Evolutionary conservation across 2,113 vertebrate species (phyloP), one percentile per base, ranked within the genome.

Genomic region (Phaethon lepturus): DNA sequence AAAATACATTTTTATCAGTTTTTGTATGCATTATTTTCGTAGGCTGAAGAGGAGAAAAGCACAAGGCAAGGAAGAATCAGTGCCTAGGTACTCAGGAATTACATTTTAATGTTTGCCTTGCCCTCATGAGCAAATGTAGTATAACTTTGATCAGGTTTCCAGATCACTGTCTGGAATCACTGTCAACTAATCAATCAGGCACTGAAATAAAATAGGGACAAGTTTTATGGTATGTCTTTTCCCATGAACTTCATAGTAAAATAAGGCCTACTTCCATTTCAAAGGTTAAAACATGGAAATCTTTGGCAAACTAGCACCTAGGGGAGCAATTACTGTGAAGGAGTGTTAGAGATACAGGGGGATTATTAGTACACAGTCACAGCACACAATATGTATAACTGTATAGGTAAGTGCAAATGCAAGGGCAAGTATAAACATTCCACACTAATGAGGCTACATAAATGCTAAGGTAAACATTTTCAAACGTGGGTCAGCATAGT

Each of bases 381-480:
- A 86, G 90, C 11, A 8, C 59, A 75, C 67, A 47, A 9, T 62
- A 7, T 38, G 1, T 31, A 78, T 31, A 78, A 76, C 78, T 78
- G 17, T 81, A 72, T 24, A 85, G 66, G 62, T 87, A 74, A 79
- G 80, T 47, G 88, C 38, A 55, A 95, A 68, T 72, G 83, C 18
- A 42, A 33, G 73, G 75, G 69, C 0, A 0, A 84, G n/a, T 29
- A 52, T 66, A 89, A 96, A 74, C 78, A 90, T 94, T 84, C 74
- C 86, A 89, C 25, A 2, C 62, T 91, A 93, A 95, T 66, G 81
- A 95, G 87, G 66, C 84, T 66, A 33, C 59, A 33, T 56, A 90
- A 96, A 92, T 62, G 77, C 86, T 79, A 87, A 85, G 47, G 44
- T 81, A 92, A 97, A 97, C 69, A 69, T 66, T 82, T 82, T 69